Percentiles rank a stretch among this genome's conserved stretches.
Evolutionary conservation across 2,888 invertebrate species (phyloP).

Genomic region (Hemithea aestivaria): DNA sequence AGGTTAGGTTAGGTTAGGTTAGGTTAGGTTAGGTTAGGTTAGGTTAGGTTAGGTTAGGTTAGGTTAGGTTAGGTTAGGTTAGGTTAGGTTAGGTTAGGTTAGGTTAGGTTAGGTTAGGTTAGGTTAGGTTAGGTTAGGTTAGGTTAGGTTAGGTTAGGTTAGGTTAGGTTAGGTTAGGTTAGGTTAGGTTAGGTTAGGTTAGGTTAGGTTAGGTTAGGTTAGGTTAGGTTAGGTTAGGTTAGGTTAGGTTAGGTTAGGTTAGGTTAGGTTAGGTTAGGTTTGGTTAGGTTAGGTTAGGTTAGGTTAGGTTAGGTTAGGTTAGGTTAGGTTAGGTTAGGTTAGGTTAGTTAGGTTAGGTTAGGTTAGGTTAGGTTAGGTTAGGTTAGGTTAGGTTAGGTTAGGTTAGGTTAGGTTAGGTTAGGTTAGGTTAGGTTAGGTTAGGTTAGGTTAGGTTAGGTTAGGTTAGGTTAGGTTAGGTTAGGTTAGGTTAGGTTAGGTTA

Average conservation of each 20-base stretch:
- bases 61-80: conserved; percentile 31
- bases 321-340: conserved; percentile 19
- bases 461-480: conserved; percentile 10
- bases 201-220: conserved; percentile 22
- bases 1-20: conserved; percentile 17
- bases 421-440: conserved; percentile 13
- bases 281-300: conserved; percentile 17
- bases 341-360: conserved; percentile 16
- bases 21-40: conserved; percentile 12
- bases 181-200: too few species aligned
- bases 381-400: conserved; percentile 11
- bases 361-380: conserved; percentile 11
- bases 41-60: conserved; percentile 23
- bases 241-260: conserved; percentile 23
- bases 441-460: conserved; percentile 11
- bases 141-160: conserved; percentile 12
- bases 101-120: conserved; percentile 12
- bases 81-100: conserved; percentile 26
- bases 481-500: conserved; percentile 14
- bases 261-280: conserved; percentile 18
- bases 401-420: conserved; percentile 13
- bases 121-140: conserved; percentile 16
- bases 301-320: conserved; percentile 18
- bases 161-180: too few species aligned
- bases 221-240: conserved; percentile 24